Base-by-base conservation (phyloP, 1,140 invertebrate genomes). In the Musca vetustissima region DNA sequence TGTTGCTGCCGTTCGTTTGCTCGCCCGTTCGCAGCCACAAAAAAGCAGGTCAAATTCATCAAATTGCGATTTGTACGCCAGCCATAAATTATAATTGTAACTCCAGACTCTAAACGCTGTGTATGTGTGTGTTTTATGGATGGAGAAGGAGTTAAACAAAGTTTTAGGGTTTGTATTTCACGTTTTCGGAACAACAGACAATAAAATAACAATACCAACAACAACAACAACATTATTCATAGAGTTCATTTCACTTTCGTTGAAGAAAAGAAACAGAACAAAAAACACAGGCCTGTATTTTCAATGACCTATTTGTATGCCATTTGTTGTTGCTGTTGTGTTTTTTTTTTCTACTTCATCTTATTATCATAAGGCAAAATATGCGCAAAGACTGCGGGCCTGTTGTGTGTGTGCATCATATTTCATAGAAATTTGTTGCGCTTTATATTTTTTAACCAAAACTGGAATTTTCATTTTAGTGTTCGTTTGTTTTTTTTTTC, bases 11-110 rank as follows among this genome's bases (percentile, higher is more conserved):
- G n/a, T n/a, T n/a, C n/a, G n/a, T n/a, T n/a, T n/a, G n/a, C n/a
- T n/a, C n/a, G n/a, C n/a, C n/a, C n/a, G 15, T 21, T 52, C 21
- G 1, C 55, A 32, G 28, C 25, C 14, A 61, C 28, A 43, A 61
- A 61, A 61, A 61, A 61, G 57, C 57, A 61, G 57, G 57, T 61
- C 57, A 61, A 36, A 61, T 61, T 61, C 17, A 36, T 61, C 28
- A 61, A 61, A 61, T 43, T 61, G 28, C 17, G 17, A 61, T 61
- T 61, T 61, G n/a, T 61, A 61, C 57, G 57, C 57, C 36, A 17
- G 57, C 36, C 57, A 36, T 61, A 61, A 61, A 61, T 61, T 36
- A 61, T 61, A 8, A 43, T 43, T 43, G 36, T 43, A 43, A 43
- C 11, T 43, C 36, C 36, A 43, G 36, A 43, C 36, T 43, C 36